Conservation (phyloP, 2,888 invertebrate species). For the Microctonus hyperodae region DNA sequence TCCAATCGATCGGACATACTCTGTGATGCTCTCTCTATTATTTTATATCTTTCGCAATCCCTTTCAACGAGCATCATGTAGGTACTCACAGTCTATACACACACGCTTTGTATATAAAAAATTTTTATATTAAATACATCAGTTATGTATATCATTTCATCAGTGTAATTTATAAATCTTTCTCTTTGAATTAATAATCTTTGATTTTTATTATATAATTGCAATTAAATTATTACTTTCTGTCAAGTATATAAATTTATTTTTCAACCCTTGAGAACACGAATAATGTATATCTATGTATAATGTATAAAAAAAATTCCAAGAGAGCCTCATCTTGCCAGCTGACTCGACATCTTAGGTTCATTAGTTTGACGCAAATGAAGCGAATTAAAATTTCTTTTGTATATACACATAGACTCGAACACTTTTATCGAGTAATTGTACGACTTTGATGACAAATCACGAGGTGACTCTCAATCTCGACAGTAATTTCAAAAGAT, state of each 20-base stretch:
- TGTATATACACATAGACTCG: slow-evolving; percentile 23
- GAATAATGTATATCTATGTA: no score
- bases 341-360: slow-evolving; percentile 38
- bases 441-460: slow-evolving; percentile 39
- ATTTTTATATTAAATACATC: no score
- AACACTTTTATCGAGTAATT: slow-evolving; percentile 52
- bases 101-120: no score
- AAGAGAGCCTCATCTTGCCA: not conserved
- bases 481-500: not conserved
- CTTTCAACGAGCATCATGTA: not conserved
- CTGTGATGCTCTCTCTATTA: slow-evolving; percentile 29
- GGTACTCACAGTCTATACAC: no score
- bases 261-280: no score
- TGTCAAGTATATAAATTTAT: no score
- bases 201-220: no score
- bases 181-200: not conserved
- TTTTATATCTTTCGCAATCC: slow-evolving; percentile 13
- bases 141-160: no score
- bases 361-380: slow-evolving; percentile 44
- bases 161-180: not conserved
- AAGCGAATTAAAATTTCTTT: slow-evolving; percentile 31
- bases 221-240: no score
- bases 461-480: slow-evolving; percentile 36
- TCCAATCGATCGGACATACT: slow-evolving; percentile 37
- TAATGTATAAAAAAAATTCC: slow-evolving; percentile 24